Base-by-base conservation (phyloP, 2,113 vertebrate genomes). In the Drymodes brunneopygia region DNA sequence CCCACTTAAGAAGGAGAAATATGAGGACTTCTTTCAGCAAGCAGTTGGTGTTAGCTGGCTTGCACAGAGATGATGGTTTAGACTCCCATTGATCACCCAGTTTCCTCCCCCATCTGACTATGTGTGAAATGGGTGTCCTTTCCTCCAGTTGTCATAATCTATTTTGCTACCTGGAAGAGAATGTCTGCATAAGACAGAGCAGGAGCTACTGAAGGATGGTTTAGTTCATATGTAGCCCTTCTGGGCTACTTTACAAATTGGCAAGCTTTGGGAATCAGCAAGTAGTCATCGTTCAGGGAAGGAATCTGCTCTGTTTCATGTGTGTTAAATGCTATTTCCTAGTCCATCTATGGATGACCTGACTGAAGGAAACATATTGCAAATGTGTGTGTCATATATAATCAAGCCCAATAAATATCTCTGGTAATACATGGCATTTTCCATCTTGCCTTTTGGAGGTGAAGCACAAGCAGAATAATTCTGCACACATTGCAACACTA, bases 301-400 rank as follows among this genome's bases (percentile, higher is more conserved):
- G 60, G 84, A 91, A 94, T 88, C 81, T 86, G 56, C 60, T 91
- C 66, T n/a, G 1, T 77, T 92, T 82, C 64, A 4, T 67, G 81
- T 35, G 60, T 44, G 67, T 78, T 88, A 92, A 92, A 67, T 86
- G 60, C 33, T 86, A 86, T 93, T 94, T 95, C 81, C 92, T 83
- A 71, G 75, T 83, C 92, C 82, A 67, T n/a, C 92, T 90, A 44
- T 11, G 48, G 81, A 67, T 94, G 92, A 96, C 85, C 92, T 93
- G 79, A 81, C 54, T 93, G 81, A 96, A 94, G 81, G 88, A 93
- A 94, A 95, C 85, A 95, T 88, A 93, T 92, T 96, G 79, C 88
- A 92, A 95, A 88, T 86, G 21, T 80, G 65, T 90, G 72, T 88
- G 90, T 81, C 93, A 95, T 84, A 79, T 57, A 70, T 42, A 70